Evolutionary conservation across 64 coral and sea anemone species (phyloP), one percentile per base, ranked within the genome.

Genomic region (Montipora sp.): DNA sequence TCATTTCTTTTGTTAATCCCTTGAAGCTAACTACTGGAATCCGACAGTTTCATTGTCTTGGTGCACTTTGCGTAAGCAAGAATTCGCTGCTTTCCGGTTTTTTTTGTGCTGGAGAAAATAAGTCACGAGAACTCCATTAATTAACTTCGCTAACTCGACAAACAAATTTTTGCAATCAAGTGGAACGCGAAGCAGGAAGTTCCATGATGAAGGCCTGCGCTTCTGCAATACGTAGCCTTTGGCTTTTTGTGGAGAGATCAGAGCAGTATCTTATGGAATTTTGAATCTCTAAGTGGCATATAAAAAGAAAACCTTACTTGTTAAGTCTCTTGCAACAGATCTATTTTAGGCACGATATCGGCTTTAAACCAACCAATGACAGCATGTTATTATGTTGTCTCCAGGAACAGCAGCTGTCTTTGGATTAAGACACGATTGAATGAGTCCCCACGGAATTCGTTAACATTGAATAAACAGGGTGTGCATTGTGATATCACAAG

Each of bases 371-470:
- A 92, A 8, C 90, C 90, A 92, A 92, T 92, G 72, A 85, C 51
- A 77, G 19, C 48, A 58, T 27, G 46, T 2, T 45, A 51, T 51
- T 4, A 8, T n/a, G 15, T 48, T 8, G 84, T 92, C 90, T 84
- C 90, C n/a, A 77, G 47, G 90, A 63, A 83, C 69, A 71, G 74
- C 90, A 92, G 90, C 90, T 92, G 90, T 61, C n/a, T n/a, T 57
- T 3, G 13, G 9, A 4, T 11, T 8, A 8, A 71, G 3, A 50
- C 48, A 24, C 73, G 11, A 88, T 88, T 55, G 3, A 9, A 12
- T 12, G 23, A 63, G 18, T 22, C 47, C 51, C 70, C 23, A 47
- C 73, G 4, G 80, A 8, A 44, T 16, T 36, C 5, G 7, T 74
- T n/a, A 11, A 12, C 60, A 57, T 57, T 57, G 6, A 51, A 44